Conservation (phyloP, 2,113 vertebrate genomes). For the Ptilonorhynchus violaceus region DNA sequence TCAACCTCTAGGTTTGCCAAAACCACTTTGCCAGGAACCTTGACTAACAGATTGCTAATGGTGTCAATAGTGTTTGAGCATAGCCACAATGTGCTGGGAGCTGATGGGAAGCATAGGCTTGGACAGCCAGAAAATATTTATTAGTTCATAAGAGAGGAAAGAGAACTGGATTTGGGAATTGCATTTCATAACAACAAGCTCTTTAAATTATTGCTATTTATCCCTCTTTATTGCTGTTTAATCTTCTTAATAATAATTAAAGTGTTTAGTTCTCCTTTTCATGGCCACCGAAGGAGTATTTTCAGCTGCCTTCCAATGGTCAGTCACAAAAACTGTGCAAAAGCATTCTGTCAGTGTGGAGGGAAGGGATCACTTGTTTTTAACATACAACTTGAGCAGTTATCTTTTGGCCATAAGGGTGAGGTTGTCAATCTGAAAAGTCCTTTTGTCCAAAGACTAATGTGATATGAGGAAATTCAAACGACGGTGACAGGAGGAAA, state of each 20-base stretch:
- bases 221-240: not conserved
- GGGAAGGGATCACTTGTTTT: not conserved
- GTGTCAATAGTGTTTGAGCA: not conserved
- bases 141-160: not conserved
- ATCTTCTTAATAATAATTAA: not conserved
- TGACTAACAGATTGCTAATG: not conserved
- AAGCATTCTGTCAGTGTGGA: not conserved
- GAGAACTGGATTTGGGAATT: not conserved
- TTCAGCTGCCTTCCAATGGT: not conserved
- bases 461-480: no score
- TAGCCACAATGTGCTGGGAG: not conserved
- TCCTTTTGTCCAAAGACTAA: not conserved
- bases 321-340: not conserved
- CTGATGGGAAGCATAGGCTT: not conserved
- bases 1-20: not conserved
- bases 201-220: not conserved
- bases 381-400: not conserved
- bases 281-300: not conserved
- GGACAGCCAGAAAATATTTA: not conserved
- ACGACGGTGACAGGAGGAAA: not conserved
- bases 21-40: not conserved
- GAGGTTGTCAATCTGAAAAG: not conserved
- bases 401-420: not conserved
- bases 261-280: not conserved
- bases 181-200: not conserved